Percentiles rank a stretch among this genome's conserved stretches.
These are phyloP conservation scores for Tetraodon nigroviridis DNA, from an alignment of 2,113 vertebrate genomes.

Conservation along the genomic window DNA sequence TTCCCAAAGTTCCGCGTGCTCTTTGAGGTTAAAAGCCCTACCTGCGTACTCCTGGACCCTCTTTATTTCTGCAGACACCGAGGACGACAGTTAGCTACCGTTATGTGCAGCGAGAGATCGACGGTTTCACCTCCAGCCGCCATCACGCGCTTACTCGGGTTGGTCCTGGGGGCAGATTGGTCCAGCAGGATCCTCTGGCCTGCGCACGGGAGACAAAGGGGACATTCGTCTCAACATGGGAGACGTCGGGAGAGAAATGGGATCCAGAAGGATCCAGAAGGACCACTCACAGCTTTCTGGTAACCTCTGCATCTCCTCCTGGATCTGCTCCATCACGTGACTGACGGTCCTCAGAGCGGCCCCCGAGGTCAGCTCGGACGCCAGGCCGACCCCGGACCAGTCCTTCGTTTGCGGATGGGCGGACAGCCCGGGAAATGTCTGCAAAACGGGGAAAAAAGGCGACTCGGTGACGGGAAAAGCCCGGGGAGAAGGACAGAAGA, in stretches of 20 bases:
- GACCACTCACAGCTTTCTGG: constrained; percentile 54
- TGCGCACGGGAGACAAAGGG: neutral
- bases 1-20: too few relatives aligned
- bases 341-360: constrained; percentile 50
- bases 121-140: neutral
- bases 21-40: constrained; percentile 22
- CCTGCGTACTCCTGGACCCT: constrained; percentile 70
- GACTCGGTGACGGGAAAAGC: too few relatives aligned
- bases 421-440: constrained; percentile 57
- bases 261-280: too few relatives aligned
- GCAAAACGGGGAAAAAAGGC: neutral
- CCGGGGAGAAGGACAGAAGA: too few relatives aligned
- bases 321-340: constrained; percentile 51
- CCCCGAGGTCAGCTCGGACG: constrained; percentile 54
- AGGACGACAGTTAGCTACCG: neutral
- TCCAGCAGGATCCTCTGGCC: constrained; percentile 9
- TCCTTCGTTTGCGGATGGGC: constrained; percentile 28
- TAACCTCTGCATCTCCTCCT: constrained; percentile 58
- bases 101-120: too few relatives aligned
- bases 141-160: constrained; percentile 40
- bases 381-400: constrained; percentile 55
- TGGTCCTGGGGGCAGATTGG: constrained; percentile 19
- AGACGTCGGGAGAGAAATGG: too few relatives aligned
- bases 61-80: constrained; percentile 46
- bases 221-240: neutral